Evolutionary conservation across 2,888 invertebrate genomes (phyloP).

Genomic region (Ferdinandea cuprea): DNA sequence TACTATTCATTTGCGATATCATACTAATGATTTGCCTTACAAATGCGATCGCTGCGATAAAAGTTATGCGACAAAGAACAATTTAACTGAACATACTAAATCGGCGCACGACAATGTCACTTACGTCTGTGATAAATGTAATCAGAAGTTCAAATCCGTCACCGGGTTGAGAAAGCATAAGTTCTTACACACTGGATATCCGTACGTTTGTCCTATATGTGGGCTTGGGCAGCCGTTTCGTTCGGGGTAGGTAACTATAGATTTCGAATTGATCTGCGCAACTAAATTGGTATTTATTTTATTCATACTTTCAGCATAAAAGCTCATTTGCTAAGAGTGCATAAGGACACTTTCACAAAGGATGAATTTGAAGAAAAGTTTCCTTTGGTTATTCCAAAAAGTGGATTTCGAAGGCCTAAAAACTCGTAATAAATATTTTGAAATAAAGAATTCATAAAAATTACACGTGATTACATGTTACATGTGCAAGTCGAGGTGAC

Average conservation of each 20-base stretch:
- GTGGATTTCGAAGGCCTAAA: conserved; percentile 47
- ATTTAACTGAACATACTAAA: conserved; percentile 40
- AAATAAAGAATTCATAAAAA: too few species aligned
- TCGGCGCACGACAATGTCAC: conserved; percentile 42
- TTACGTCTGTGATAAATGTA: conserved; percentile 38
- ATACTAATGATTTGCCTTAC: conserved; percentile 67
- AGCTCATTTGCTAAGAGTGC: conserved; percentile 41
- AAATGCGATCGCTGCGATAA: conserved; percentile 73
- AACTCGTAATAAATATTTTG: too few species aligned
- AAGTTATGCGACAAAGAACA: conserved; percentile 49
- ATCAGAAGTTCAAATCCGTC: conserved; percentile 41
- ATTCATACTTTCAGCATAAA: conserved; percentile 28
- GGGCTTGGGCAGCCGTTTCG: conserved; percentile 43
- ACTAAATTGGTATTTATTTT: neutral
- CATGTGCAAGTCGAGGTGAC: too few species aligned
- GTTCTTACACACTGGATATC: conserved; percentile 46
- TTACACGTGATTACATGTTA: too few species aligned
- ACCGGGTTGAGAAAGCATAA: conserved; percentile 49
- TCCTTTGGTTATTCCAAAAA: conserved; percentile 34
- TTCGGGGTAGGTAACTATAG: conserved; percentile 26
- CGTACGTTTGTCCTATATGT: conserved; percentile 46
- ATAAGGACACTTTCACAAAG: conserved; percentile 43
- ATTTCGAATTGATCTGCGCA: neutral
- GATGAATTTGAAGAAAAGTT: conserved; percentile 42
- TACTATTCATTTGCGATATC: conserved; percentile 69